phyloP scores from a whole-genome alignment of 2,797 vertebrate genomes.

The Lacerta agilis region DNA sequence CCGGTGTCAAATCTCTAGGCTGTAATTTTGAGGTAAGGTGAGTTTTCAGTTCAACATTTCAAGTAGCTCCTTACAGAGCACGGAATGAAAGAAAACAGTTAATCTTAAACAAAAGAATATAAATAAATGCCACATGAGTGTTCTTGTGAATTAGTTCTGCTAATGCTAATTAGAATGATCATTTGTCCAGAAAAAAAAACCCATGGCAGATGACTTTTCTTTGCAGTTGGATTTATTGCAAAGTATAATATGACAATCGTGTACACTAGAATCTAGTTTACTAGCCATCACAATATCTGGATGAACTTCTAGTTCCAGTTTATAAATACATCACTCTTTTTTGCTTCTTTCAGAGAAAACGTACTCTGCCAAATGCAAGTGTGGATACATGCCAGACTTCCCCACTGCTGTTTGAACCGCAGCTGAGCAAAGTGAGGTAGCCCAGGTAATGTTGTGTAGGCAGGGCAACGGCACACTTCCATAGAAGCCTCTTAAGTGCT shows the following conservation, averaged over 20 bases:
- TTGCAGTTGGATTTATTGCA: not conserved
- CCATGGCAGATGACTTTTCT: not conserved
- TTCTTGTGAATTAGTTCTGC: not conserved
- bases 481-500: too few relatives aligned
- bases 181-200: too few relatives aligned
- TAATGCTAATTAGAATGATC: not conserved
- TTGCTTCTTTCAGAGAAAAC: not conserved
- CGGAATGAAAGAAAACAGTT: not conserved
- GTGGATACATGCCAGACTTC: not conserved
- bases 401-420: not conserved
- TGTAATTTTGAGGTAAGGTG: conserved; percentile 14
- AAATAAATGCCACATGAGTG: not conserved
- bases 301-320: not conserved
- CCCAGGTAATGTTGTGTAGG: not conserved
- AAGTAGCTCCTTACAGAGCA: not conserved
- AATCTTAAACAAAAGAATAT: not conserved
- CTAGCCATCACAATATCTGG: not conserved
- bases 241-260: not conserved
- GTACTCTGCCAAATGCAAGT: not conserved
- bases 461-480: not conserved
- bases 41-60: conserved; percentile 24
- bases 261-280: not conserved
- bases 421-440: not conserved
- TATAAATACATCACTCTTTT: not conserved
- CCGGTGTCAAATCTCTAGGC: conserved; percentile 19